Evolutionary conservation across 2,113 vertebrate genomes (phyloP), one percentile per base, ranked within the genome.

Genomic region (Raja brachyura): DNA sequence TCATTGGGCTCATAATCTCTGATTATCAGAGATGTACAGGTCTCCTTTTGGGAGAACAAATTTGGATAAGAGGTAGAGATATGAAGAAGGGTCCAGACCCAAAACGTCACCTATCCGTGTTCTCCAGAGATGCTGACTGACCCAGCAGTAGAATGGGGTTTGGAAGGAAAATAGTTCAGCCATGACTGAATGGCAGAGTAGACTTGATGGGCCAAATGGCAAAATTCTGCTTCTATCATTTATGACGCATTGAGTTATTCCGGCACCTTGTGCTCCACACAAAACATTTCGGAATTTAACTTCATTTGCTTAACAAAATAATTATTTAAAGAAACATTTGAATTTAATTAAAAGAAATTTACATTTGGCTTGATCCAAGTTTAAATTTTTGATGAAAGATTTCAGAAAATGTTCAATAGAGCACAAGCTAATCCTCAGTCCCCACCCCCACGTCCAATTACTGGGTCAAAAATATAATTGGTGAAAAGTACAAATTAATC

Each of bases 291-390:
- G 0, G 18, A 79, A 79, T 79, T 48, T 5, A 79, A 79, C 77
- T 83, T 83, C 20, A 28, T 83, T 54, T 54, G 79, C 48, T 83
- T 83, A 83, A 83, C 48, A 83, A 83, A 56, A 83, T 56, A 56
- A 48, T 56, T 56, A 83, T 9, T 9, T 56, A 22, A 56, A 56
- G 56, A 83, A 79, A 48, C 48, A 83, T 22, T 25, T 56, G 79
- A 25, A 25, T 28, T 83, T 83, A 83, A 56, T 25, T 83, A 22
- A 83, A 56, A 56, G 48, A 20, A 83, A 83, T 83, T 54, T 83
- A 83, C 54, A 83, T 83, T 83, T 83, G 56, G 79, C 20, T 83
- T 83, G 20, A 9, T 56, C 79, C 48, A 56, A 56, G 2, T 56
- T 54, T 56, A 22, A 25, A 83, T 83, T 54, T 56, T 48, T 10